Evolutionary conservation across 1,140 invertebrate species (phyloP).

Genomic region (Holcopasites calliopsidis): DNA sequence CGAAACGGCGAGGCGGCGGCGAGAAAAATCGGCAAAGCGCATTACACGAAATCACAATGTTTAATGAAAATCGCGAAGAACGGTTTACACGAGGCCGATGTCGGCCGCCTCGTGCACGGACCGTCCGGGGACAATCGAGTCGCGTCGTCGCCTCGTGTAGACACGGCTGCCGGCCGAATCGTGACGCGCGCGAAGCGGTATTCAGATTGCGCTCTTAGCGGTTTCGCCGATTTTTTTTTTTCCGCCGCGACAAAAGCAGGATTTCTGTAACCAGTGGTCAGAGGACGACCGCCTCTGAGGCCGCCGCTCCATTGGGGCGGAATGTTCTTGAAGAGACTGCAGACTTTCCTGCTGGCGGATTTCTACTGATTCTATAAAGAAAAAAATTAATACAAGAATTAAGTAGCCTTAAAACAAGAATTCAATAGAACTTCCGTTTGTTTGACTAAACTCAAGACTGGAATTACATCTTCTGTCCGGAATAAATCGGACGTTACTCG

Average conservation of each 20-base stretch:
- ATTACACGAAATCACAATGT: constrained; percentile 79
- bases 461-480: no score
- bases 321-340: no score
- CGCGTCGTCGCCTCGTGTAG: constrained; percentile 67
- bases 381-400: no score
- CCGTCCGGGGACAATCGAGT: not conserved
- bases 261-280: constrained; percentile 77
- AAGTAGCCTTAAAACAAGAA: no score
- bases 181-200: constrained; percentile 79
- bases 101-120: not conserved
- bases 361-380: no score
- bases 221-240: constrained; percentile 76
- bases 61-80: constrained; percentile 77
- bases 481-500: no score
- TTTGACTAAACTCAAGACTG: no score
- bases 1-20: constrained; percentile 47
- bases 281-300: constrained; percentile 53
- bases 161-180: constrained; percentile 67
- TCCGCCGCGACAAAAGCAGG: constrained; percentile 70
- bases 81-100: constrained; percentile 66
- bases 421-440: no score
- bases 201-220: constrained; percentile 80
- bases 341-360: no score
- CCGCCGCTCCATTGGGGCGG: not conserved
- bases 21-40: constrained; percentile 71